Evolutionary conservation across 1,140 invertebrate species (phyloP).

Genomic region (Philotrypesis tridentata): DNA sequence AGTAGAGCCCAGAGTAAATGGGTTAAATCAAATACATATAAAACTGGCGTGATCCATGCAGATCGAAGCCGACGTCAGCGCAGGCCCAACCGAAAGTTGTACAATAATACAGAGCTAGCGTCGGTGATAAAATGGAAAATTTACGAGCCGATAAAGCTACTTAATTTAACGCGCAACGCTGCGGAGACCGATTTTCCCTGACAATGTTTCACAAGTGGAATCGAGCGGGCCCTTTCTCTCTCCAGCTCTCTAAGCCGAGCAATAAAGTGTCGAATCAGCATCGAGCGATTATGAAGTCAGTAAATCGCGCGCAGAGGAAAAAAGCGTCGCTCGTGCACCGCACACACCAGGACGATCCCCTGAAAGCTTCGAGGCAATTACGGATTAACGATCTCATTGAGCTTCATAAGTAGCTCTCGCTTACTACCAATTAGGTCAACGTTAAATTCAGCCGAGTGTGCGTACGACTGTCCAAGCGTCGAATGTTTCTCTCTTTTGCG

Average conservation of each 20-base stretch:
- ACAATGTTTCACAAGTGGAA: not conserved
- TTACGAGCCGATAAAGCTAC: not conserved
- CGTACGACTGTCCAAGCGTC: not conserved
- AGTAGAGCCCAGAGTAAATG: no score
- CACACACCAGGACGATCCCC: not conserved
- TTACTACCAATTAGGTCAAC: conserved; percentile 57
- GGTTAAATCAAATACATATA: no score
- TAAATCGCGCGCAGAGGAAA: conserved; percentile 29
- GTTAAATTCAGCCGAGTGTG: conserved; percentile 50
- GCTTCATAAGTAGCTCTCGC: conserved; percentile 37
- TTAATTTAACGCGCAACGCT: not conserved
- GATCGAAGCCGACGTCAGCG: not conserved
- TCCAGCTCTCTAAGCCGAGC: not conserved
- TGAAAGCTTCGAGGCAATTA: conserved; percentile 27
- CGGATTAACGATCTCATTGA: conserved; percentile 60
- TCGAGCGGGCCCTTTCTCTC: not conserved
- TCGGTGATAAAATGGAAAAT: not conserved
- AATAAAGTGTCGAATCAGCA: conserved; percentile 28
- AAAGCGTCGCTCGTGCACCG: not conserved
- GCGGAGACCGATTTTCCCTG: not conserved
- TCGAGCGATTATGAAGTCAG: conserved; percentile 24
- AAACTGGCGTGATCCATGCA: no score
- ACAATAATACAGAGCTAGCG: not conserved
- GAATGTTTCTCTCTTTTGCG: conserved; percentile 15
- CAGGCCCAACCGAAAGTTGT: not conserved